A percentile compares a stretch with the other conserved stretches of the same genome.
phyloP scores from a whole-genome alignment of 2,888 invertebrate genomes.

The Drosophila neotestacea region DNA sequence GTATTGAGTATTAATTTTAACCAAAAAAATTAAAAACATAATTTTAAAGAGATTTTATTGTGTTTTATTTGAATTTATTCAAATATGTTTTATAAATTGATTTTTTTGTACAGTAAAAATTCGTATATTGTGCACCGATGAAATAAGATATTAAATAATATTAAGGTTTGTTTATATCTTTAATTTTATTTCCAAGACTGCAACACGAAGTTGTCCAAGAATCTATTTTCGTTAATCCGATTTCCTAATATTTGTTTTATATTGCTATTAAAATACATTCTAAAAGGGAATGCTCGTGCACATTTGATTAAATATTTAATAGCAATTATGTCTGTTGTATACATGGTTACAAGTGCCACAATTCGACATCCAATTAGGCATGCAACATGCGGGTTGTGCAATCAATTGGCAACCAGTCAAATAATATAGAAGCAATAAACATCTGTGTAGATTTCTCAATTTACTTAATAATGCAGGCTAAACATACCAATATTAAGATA shows the following conservation, averaged over 20 bases:
- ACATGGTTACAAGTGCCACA: slow-evolving; percentile 24
- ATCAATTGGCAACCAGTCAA: slow-evolving; percentile 25
- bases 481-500: slow-evolving; percentile 20
- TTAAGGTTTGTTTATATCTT: too few species aligned
- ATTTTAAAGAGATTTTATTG: too few species aligned
- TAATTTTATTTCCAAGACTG: too few species aligned
- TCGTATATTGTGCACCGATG: too few species aligned
- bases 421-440: slow-evolving; percentile 10
- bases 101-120: too few species aligned
- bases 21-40: not conserved
- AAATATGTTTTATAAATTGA: too few species aligned
- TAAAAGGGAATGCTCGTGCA: not conserved
- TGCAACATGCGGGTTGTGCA: slow-evolving; percentile 31
- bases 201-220: not conserved
- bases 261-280: not conserved
- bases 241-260: not conserved
- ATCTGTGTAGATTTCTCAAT: slow-evolving; percentile 2
- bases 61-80: too few species aligned
- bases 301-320: slow-evolving; percentile 24
- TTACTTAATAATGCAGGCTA: slow-evolving; percentile 29
- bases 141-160: too few species aligned
- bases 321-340: slow-evolving; percentile 19
- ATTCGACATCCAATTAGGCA: slow-evolving; percentile 20
- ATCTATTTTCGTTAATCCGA: not conserved
- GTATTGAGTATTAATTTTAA: too few species aligned